Percentiles rank a stretch among this genome's conserved stretches.
These are phyloP conservation scores for Amphipyra berbera DNA, from an alignment of 2,888 invertebrate species.

Conservation along the genomic window DNA sequence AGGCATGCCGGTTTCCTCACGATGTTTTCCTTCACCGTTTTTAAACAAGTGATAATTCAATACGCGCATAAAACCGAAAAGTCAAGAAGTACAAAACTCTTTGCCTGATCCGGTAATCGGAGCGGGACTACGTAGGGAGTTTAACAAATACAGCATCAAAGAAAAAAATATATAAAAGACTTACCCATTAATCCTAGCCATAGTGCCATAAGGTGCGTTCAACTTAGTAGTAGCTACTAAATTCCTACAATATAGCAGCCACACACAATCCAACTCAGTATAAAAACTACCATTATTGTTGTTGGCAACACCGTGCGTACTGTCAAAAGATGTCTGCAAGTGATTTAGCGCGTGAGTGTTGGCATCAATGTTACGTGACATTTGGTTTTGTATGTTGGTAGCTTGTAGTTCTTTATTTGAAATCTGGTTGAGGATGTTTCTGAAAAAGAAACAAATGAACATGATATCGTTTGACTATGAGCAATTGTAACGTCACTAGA, in stretches of 20 bases:
- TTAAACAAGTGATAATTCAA: too few species aligned
- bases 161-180: slow-evolving; percentile 24
- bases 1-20: too few species aligned
- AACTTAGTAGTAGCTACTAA: slow-evolving; percentile 87
- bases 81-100: too few species aligned
- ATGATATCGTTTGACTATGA: too few species aligned
- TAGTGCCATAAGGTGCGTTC: slow-evolving; percentile 88
- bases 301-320: slow-evolving; percentile 64
- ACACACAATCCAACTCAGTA: slow-evolving; percentile 89
- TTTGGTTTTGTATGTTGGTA: slow-evolving; percentile 71
- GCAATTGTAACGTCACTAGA: too few species aligned
- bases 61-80: too few species aligned
- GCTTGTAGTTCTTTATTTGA: slow-evolving; percentile 69
- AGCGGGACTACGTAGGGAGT: too few species aligned
- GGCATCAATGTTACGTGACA: slow-evolving; percentile 79
- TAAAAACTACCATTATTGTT: slow-evolving; percentile 65
- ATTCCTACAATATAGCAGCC: slow-evolving; percentile 90
- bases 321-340: slow-evolving; percentile 74
- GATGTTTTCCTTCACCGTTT: too few species aligned
- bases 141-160: not conserved
- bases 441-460: slow-evolving; percentile 63
- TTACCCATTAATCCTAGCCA: slow-evolving; percentile 91
- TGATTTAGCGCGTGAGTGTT: slow-evolving; percentile 80
- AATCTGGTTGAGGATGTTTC: slow-evolving; percentile 75
- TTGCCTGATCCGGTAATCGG: too few species aligned